Conservation (phyloP, 2,113 vertebrate genomes). For the Vulpes lagopus region DNA sequence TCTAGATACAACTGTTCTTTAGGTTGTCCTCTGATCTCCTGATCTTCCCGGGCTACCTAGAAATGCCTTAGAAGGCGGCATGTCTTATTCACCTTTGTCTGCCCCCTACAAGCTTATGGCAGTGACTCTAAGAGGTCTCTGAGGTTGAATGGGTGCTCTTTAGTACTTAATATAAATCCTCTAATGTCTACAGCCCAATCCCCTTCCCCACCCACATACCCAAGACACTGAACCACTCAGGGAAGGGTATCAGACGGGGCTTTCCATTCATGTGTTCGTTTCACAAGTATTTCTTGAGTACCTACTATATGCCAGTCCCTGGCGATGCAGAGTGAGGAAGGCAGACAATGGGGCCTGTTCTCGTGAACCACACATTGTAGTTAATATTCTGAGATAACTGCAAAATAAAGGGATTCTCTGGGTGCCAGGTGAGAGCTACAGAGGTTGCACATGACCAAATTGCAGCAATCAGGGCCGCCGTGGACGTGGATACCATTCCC, state of each 20-base stretch:
- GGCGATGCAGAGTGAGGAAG: background rate
- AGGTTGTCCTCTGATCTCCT: background rate
- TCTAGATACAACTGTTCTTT: background rate
- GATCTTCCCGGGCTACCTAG: background rate
- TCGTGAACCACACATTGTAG: background rate
- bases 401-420: constrained; percentile 2
- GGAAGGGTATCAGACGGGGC: background rate
- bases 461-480: background rate
- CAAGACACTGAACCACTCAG: background rate
- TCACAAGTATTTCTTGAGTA: background rate
- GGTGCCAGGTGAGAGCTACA: background rate
- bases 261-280: background rate
- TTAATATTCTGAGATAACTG: background rate
- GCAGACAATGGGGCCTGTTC: background rate
- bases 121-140: background rate
- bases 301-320: background rate
- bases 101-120: background rate
- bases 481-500: background rate
- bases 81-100: background rate
- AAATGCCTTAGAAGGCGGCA: background rate
- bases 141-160: background rate
- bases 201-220: background rate
- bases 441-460: background rate
- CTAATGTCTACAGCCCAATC: background rate
- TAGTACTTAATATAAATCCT: background rate